Evolutionary conservation across 2,113 vertebrate species (phyloP).

Genomic region (Phalacrocorax pelagicus): DNA sequence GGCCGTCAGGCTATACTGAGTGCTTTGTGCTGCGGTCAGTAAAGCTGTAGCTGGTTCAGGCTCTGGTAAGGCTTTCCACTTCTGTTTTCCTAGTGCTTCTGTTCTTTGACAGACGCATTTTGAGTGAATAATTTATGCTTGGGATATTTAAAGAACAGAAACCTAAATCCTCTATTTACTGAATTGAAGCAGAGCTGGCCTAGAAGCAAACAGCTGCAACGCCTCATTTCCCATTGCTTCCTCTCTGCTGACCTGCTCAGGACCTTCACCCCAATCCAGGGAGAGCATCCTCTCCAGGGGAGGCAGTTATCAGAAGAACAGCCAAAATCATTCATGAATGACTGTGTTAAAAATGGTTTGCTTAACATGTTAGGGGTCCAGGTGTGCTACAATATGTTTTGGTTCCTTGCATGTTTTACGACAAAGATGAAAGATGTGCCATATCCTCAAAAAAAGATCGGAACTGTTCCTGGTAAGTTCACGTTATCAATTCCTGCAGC

Average conservation of each 20-base stretch:
- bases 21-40: slow-evolving; percentile 11
- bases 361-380: not conserved
- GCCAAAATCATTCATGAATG: not conserved
- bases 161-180: slow-evolving; percentile 26
- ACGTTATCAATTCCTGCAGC: not conserved
- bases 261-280: not conserved
- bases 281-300: not conserved
- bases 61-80: not conserved
- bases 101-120: slow-evolving; percentile 29
- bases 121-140: slow-evolving; percentile 65
- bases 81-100: slow-evolving; percentile 14
- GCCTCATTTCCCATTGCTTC: not conserved
- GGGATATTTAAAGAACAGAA: slow-evolving; percentile 54
- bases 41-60: not conserved
- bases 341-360: not conserved
- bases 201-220: not conserved
- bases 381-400: not conserved
- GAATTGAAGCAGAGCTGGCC: not conserved
- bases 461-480: not conserved
- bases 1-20: not conserved
- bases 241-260: not conserved
- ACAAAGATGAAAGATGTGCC: not conserved
- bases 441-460: not conserved
- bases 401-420: not conserved
- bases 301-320: not conserved